Conservation (phyloP, 2,113 vertebrate species). For the Anolis carolinensis region DNA sequence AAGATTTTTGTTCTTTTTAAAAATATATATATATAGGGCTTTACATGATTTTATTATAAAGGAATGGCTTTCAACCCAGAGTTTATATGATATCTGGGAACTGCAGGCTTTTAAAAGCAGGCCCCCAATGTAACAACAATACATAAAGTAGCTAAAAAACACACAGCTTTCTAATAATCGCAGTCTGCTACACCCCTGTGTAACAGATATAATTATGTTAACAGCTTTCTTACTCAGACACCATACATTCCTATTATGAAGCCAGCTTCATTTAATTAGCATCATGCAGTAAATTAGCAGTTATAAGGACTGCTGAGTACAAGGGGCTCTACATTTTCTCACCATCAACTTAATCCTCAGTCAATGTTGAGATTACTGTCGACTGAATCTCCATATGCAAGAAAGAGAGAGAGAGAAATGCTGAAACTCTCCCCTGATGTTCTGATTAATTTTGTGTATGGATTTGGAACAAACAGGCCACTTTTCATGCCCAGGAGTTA, state of each 20-base stretch:
- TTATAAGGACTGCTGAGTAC: constrained; percentile 72
- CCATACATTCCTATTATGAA: constrained; percentile 77
- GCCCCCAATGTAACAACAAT: constrained; percentile 44
- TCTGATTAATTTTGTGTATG: constrained; percentile 46
- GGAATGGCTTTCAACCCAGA: constrained; percentile 34
- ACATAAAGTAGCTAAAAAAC: constrained; percentile 54
- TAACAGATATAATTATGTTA: constrained; percentile 78
- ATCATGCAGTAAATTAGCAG: constrained; percentile 79
- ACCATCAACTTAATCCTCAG: constrained; percentile 76
- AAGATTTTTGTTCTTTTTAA: constrained; percentile 8
- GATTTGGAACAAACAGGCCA: constrained; percentile 38
- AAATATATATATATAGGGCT: constrained; percentile 30
- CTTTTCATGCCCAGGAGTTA: constrained; percentile 37
- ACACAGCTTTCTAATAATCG: constrained; percentile 72
- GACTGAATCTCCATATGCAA: constrained; percentile 57
- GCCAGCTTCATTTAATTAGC: constrained; percentile 77
- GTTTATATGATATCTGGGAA: constrained; percentile 49
- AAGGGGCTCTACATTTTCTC: constrained; percentile 74
- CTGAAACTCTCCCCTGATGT: constrained; percentile 33
- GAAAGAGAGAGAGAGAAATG: constrained; percentile 1
- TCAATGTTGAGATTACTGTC: constrained; percentile 72
- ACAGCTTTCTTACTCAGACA: constrained; percentile 71
- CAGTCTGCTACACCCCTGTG: constrained; percentile 68
- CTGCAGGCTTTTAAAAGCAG: constrained; percentile 59
- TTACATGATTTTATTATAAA: constrained; percentile 32